Base-by-base conservation (phyloP, 2,888 invertebrate species). In the Morpho achilles region DNA sequence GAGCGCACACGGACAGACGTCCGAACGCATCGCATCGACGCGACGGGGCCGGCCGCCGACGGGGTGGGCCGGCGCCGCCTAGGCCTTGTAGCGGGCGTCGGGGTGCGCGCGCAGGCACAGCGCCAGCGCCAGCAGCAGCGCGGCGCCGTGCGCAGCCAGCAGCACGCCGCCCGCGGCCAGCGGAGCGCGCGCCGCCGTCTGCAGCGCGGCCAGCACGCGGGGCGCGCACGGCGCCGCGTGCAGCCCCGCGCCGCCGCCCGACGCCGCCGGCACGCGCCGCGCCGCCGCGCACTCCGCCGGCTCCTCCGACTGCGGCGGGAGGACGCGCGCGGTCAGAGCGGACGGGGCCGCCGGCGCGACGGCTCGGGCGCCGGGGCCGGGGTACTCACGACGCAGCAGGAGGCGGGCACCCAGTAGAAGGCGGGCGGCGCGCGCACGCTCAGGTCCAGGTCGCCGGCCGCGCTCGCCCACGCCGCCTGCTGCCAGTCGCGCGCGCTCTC, bases 401-500 rank as follows among this genome's bases (percentile, higher is more conserved):
- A 84, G 23, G 72, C 68, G 23, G 87, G 88, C 75, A 86, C 87
- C 70, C 69, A 69, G 77, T 84, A 87, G 74, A 75, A 72, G 46
- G 70, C 65, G 63, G 75, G 46, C 57, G 80, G 74, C 67, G 87
- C 88, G 58, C 74, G 68, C 67, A 87, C 81, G 43, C 82, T 81
- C 61, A 87, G 79, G 74, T 87, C 86, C 8, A 87, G 79, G 49
- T 23, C 67, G 52, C 44, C 61, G 9, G 50, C 8, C 49, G 46
- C 57, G n/a, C 56, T 55, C 45, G 49, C 73, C 85, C 85, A 87
- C 55, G 65, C 73, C 46, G 87, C 79, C 63, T 68, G 69, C 76
- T 82, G 87, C 99, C 98, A 99, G 90, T 99, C 98, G 84, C 97
- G 96, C 65, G 96, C 95, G n/a, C 96, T 95, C 77, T 96, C 95